phyloP scores from a whole-genome alignment of 2,113 vertebrate species.

The Halichoeres trimaculatus region DNA sequence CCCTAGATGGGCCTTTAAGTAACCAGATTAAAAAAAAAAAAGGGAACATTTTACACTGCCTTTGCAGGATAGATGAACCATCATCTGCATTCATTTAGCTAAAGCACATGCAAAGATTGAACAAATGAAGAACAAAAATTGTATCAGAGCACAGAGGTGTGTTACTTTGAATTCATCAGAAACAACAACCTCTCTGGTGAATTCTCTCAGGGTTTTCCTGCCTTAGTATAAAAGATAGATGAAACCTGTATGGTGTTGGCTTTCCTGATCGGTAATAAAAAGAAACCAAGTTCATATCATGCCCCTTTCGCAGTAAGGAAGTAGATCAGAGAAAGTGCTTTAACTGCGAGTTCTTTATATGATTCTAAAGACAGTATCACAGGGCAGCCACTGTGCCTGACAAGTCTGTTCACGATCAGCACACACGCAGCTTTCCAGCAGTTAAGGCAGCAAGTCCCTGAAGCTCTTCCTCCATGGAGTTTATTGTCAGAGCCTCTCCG shows the following conservation, averaged over 20 bases:
- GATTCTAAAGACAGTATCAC: conserved; percentile 67
- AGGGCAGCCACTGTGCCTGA: conserved; percentile 66
- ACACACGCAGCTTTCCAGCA: conserved; percentile 64
- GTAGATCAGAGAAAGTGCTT: conserved; percentile 68
- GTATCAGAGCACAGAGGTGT: background rate
- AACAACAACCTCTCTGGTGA: background rate
- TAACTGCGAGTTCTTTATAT: conserved; percentile 63
- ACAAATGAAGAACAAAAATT: background rate
- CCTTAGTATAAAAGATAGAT: conserved; percentile 16
- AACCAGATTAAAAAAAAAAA: too few species aligned
- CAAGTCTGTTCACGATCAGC: conserved; percentile 66
- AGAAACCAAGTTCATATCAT: conserved; percentile 53
- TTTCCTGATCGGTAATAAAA: conserved; percentile 53
- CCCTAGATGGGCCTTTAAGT: too few species aligned
- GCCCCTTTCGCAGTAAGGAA: conserved; percentile 62
- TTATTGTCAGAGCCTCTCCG: conserved; percentile 74
- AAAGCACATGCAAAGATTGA: background rate
- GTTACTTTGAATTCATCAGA: conserved; percentile 21
- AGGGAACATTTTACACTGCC: too few species aligned
- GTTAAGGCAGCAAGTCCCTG: conserved; percentile 72
- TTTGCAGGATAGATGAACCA: background rate
- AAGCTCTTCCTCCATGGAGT: conserved; percentile 78
- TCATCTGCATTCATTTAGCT: background rate
- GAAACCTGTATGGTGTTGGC: conserved; percentile 20
- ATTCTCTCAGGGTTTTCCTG: conserved; percentile 51